Evolutionary conservation across 1,140 invertebrate genomes (phyloP), one percentile per base, ranked within the genome.

Genomic region (Eciton burchellii): DNA sequence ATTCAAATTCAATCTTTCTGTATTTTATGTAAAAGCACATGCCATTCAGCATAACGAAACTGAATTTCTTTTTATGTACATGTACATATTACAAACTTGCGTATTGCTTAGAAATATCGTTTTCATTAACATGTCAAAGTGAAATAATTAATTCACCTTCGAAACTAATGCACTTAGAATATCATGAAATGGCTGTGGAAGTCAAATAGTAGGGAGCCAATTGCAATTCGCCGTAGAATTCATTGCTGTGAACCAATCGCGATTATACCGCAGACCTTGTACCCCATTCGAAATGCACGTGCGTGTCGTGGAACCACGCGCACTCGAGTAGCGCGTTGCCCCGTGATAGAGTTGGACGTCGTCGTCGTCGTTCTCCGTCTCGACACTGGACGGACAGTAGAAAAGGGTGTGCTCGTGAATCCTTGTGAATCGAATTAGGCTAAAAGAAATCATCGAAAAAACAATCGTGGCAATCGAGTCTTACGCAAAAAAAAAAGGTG

Each of bases 251-350:
- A 45, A 72, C 91, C 90, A 92, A 92, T 91, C 72, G 29, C 49
- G 35, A 57, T 62, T 70, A 74, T 35, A 62, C 47, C n/a, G 57
- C 89, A 91, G 88, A 89, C 90, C 91, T 91, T 90, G 89, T 87
- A 90, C 89, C 82, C 82, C 85, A 86, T 90, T 91, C 90, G 90
- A 91, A 92, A 91, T 90, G 86, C 91, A 92, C 91, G 91, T 92
- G 91, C 89, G 85, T 68, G 62, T 71, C 45, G 81, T 56, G 72
- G 83, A 71, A 88, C 82, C 82, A 87, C 86, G 81, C 66, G 81
- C 73, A 49, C 21, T 41, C 66, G 54, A 73, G 86, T 84, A 68
- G 88, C 86, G 84, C 79, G 76, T 59, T 83, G 71, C 79, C 88
- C 73, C 59, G 87, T 82, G 73, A 84, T 88, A 84, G 71, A 82